Percentiles rank a stretch among this genome's conserved stretches.
These are phyloP conservation scores for Bucco capensis DNA, from an alignment of 2,113 vertebrate genomes.

Conservation along the genomic window DNA sequence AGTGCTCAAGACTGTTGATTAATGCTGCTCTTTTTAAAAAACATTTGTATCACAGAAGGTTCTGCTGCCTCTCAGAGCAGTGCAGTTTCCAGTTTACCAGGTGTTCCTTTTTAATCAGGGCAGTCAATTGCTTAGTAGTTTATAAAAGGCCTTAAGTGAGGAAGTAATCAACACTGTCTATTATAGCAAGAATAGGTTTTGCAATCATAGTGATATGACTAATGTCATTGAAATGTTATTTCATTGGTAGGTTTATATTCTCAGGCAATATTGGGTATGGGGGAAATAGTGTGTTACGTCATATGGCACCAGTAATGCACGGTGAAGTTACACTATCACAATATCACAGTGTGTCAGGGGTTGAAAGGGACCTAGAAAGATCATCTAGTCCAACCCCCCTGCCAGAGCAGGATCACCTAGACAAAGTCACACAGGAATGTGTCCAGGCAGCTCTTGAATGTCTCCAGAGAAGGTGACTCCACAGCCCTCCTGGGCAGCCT, in stretches of 20 bases:
- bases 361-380: too few relatives aligned
- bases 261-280: not conserved
- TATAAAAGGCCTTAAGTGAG: slow-evolving; percentile 48
- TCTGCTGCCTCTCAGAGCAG: not conserved
- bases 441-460: too few relatives aligned
- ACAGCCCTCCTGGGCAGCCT: too few relatives aligned
- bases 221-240: not conserved
- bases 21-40: not conserved
- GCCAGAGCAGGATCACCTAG: too few relatives aligned
- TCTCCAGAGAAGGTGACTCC: too few relatives aligned
- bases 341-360: too few relatives aligned
- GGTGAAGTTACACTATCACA: too few relatives aligned
- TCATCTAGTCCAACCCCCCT: too few relatives aligned
- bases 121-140: slow-evolving; percentile 16
- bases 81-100: slow-evolving; percentile 15
- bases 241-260: not conserved
- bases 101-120: slow-evolving; percentile 52
- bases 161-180: slow-evolving; percentile 43
- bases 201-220: slow-evolving; percentile 18
- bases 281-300: not conserved
- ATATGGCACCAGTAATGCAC: not conserved
- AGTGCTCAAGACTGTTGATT: not conserved
- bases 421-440: too few relatives aligned
- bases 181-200: slow-evolving; percentile 14
- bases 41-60: not conserved